phyloP scores from a whole-genome alignment of 2,113 vertebrate species.

The Grammomys dolichurus region DNA sequence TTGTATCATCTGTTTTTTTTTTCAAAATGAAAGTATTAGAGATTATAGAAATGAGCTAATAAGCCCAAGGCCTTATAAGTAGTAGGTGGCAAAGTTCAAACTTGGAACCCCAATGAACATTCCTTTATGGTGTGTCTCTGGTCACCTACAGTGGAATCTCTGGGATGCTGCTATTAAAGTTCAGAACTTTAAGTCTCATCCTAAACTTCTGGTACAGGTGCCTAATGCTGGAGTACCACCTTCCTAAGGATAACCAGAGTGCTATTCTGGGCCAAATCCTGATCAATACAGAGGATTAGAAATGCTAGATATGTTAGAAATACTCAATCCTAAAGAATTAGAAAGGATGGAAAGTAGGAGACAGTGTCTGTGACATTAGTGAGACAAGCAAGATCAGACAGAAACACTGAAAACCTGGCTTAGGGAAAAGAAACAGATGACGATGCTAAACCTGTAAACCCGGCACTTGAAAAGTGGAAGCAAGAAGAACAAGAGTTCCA shows the following conservation, averaged over 20 bases:
- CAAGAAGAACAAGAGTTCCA: not conserved
- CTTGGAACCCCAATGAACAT: not conserved
- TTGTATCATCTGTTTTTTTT: constrained; percentile 33
- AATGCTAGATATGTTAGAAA: not conserved
- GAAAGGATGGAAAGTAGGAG: not conserved
- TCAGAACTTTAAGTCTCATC: not conserved
- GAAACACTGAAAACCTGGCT: not conserved
- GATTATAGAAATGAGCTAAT: not conserved
- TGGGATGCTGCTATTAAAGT: not conserved
- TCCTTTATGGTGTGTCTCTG: not conserved
- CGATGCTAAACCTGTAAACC: not conserved
- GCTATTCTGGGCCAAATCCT: not conserved
- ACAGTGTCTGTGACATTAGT: not conserved
- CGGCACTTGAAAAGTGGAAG: not conserved
- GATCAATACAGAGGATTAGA: not conserved
- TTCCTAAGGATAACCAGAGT: not conserved
- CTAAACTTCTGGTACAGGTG: not conserved
- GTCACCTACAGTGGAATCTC: not conserved
- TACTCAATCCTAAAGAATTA: not conserved
- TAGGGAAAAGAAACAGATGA: not conserved
- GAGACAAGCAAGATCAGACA: not conserved
- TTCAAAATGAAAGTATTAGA: constrained; percentile 3
- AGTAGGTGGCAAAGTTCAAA: not conserved
- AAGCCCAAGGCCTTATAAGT: not conserved
- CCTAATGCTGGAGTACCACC: not conserved